These are phyloP conservation scores for Pimephales promelas DNA, from an alignment of 2,113 vertebrate species.

Conservation along the genomic window DNA sequence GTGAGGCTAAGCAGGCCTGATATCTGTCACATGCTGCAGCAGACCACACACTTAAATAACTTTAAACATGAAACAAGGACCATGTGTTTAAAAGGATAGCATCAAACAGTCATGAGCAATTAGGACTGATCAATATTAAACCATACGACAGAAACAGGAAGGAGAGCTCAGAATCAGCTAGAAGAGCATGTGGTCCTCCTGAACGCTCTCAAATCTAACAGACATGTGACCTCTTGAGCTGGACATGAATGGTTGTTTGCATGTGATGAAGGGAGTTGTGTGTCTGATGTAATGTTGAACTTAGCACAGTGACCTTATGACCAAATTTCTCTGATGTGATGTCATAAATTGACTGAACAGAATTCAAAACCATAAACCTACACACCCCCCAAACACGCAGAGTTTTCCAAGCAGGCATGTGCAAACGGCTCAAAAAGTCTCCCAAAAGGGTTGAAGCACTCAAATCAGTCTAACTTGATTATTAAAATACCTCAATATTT, in stretches of 20 bases:
- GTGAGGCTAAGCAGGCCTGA: slow-evolving; percentile 4
- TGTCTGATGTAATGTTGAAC: neutral
- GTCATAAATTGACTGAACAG: neutral
- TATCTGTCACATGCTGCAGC: neutral
- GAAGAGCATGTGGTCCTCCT: neutral
- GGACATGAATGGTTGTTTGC: neutral
- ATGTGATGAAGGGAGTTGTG: neutral
- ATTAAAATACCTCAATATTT: slow-evolving; percentile 15
- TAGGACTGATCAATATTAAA: neutral
- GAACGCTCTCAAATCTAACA: neutral
- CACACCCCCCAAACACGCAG: too few relatives aligned
- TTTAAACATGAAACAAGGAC: neutral
- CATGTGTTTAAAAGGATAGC: neutral
- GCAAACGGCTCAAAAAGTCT: neutral
- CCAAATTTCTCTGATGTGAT: neutral
- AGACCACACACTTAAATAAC: slow-evolving; percentile 13
- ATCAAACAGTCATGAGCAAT: neutral
- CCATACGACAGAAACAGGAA: neutral
- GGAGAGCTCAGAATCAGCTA: neutral
- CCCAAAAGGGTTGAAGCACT: neutral
- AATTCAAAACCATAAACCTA: neutral
- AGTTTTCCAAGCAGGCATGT: slow-evolving; percentile 11
- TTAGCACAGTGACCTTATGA: neutral
- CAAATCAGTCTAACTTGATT: slow-evolving; percentile 14
- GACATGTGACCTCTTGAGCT: neutral